These are phyloP conservation scores for Etia nguti DNA, from an alignment of 2,113 vertebrate species.

Conservation along the genomic window DNA sequence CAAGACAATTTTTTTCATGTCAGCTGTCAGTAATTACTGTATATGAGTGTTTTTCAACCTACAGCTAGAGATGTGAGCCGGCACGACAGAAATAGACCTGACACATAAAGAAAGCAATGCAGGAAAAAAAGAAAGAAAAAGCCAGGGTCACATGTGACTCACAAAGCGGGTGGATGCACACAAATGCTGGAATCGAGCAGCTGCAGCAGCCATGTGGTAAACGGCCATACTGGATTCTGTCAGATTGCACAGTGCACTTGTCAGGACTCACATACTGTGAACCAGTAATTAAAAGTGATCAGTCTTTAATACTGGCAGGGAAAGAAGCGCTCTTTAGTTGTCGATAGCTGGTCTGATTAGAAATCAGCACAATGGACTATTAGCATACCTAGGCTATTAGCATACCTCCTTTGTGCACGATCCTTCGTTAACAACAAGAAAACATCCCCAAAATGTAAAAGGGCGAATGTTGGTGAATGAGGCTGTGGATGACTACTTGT, in stretches of 20 bases:
- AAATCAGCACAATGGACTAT: background rate
- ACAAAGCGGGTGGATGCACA: background rate
- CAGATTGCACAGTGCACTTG: background rate
- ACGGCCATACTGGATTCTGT: background rate
- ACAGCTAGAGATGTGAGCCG: background rate
- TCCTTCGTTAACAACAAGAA: background rate
- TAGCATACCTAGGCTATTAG: background rate
- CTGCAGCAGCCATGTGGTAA: background rate
- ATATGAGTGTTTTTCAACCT: background rate
- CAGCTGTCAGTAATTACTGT: background rate
- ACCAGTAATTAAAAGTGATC: rapidly evolving
- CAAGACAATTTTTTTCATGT: background rate
- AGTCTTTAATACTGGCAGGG: background rate
- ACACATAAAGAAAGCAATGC: background rate
- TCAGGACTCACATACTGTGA: background rate
- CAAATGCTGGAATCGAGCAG: rapidly evolving
- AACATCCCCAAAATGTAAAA: background rate
- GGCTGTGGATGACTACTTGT: background rate
- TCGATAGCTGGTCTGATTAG: background rate
- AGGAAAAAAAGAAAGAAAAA: background rate
- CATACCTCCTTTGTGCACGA: background rate
- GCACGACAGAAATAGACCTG: background rate
- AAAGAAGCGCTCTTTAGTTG: background rate
- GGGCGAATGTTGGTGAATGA: background rate
- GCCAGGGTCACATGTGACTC: background rate